Evolutionary conservation across 2,888 invertebrate species (phyloP).

Genomic region (Criorhina ranunculi): DNA sequence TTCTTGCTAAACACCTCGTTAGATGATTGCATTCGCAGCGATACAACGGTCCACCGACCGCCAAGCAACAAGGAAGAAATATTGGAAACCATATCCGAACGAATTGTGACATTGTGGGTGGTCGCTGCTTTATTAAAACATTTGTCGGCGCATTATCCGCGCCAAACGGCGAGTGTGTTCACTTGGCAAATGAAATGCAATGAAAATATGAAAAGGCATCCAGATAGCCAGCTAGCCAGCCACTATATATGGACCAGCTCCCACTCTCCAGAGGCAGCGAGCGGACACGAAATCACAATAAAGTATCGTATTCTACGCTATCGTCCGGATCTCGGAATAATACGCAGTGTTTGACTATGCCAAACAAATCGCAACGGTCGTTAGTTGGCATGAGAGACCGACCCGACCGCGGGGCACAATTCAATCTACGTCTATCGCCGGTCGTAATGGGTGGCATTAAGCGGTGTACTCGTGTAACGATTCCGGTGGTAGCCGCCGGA

Average conservation of each 20-base stretch:
- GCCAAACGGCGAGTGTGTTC: conserved; percentile 57
- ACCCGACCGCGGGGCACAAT: conserved; percentile 70
- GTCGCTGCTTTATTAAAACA: conserved; percentile 77
- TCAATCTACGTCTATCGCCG: conserved; percentile 74
- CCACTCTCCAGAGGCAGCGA: conserved; percentile 49
- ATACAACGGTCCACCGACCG: conserved; percentile 21
- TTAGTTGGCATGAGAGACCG: conserved; percentile 69
- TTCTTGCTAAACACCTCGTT: conserved; percentile 81
- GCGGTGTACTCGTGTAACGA: conserved; percentile 76
- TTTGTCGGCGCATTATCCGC: conserved; percentile 77
- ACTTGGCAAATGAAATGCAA: conserved; percentile 59
- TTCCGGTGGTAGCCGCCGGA: conserved; percentile 71
- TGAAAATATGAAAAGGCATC: conserved; percentile 70
- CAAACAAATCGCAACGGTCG: conserved; percentile 76
- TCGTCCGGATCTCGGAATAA: conserved; percentile 70
- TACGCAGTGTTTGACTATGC: conserved; percentile 73
- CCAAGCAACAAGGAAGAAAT: conserved; percentile 72
- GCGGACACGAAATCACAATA: conserved; percentile 77
- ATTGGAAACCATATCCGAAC: conserved; percentile 75
- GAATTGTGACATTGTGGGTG: conserved; percentile 77
- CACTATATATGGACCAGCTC: conserved; percentile 43
- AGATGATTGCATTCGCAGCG: conserved; percentile 78
- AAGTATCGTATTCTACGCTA: conserved; percentile 74
- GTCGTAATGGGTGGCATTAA: conserved; percentile 77
- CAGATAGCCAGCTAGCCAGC: conserved; percentile 32